Conservation (phyloP, 92 coral and sea anemone genomes). For the Zoanthus gigantus region DNA sequence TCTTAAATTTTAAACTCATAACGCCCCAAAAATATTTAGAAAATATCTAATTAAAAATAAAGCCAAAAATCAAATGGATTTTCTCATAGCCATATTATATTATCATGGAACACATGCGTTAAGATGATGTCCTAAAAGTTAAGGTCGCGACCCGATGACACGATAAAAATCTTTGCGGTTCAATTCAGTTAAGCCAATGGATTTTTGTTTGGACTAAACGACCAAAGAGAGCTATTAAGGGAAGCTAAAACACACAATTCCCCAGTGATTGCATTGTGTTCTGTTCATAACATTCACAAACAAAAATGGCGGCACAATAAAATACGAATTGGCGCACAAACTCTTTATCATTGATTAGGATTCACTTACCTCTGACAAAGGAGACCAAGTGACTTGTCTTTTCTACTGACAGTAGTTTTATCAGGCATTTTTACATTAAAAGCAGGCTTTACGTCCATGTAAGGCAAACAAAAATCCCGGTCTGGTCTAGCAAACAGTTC, state of each 20-base stretch:
- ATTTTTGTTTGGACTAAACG: not conserved
- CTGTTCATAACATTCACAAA: slow-evolving; percentile 63
- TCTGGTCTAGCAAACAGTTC: slow-evolving; percentile 82
- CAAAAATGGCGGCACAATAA: slow-evolving; percentile 84
- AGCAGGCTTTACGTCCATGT: slow-evolving; percentile 49
- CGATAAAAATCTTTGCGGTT: not conserved
- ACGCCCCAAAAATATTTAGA: no score
- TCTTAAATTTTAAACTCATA: no score
- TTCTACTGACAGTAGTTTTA: slow-evolving; percentile 87
- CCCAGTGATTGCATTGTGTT: slow-evolving; percentile 29
- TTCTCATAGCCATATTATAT: no score
- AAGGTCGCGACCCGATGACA: not conserved
- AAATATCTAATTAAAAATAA: no score
- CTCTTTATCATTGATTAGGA: not conserved
- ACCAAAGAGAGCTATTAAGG: not conserved
- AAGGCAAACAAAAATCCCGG: slow-evolving; percentile 57
- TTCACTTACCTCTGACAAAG: slow-evolving; percentile 92
- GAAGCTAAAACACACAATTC: slow-evolving; percentile 16
- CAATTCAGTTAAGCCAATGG: not conserved
- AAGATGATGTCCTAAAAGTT: not conserved
- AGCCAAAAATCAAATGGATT: no score
- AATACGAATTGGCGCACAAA: slow-evolving; percentile 26
- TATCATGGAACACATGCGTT: no score
- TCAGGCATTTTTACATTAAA: slow-evolving; percentile 59
- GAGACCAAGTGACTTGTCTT: slow-evolving; percentile 98